Conservation (phyloP, 2,113 vertebrate genomes). For the Lepisosteus osseus region DNA sequence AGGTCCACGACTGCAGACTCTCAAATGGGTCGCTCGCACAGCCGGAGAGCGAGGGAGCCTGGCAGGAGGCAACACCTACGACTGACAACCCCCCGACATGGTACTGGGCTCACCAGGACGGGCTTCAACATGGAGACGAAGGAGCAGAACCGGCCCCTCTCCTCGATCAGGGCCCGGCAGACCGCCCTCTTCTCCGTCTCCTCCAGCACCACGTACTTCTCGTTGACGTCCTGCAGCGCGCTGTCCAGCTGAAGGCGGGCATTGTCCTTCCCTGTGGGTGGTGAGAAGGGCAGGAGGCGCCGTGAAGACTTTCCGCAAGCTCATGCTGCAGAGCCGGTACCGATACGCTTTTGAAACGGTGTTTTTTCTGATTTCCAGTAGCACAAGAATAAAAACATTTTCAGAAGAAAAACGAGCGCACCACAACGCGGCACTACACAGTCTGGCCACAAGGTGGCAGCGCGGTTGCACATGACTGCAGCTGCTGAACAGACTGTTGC, state of each 20-base stretch:
- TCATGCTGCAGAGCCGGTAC: too few relatives aligned
- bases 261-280: constrained; percentile 65
- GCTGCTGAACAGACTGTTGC: too few relatives aligned
- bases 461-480: not conserved
- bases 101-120: constrained; percentile 61
- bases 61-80: too few relatives aligned
- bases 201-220: constrained; percentile 70
- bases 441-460: constrained; percentile 27
- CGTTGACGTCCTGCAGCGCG: constrained; percentile 74
- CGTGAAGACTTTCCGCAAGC: too few relatives aligned
- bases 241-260: constrained; percentile 69
- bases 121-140: constrained; percentile 74
- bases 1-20: too few relatives aligned
- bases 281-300: not conserved
- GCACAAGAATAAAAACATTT: too few relatives aligned
- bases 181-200: constrained; percentile 73
- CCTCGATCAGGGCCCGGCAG: constrained; percentile 68
- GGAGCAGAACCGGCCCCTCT: constrained; percentile 70
- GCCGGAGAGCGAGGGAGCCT: too few relatives aligned
- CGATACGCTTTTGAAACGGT: too few relatives aligned
- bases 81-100: not conserved
- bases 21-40: too few relatives aligned
- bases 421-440: not conserved
- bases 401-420: too few relatives aligned
- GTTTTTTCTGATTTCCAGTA: too few relatives aligned